Conservation (phyloP, 2,888 invertebrate species). For the Thecocarcelia acutangulata region DNA sequence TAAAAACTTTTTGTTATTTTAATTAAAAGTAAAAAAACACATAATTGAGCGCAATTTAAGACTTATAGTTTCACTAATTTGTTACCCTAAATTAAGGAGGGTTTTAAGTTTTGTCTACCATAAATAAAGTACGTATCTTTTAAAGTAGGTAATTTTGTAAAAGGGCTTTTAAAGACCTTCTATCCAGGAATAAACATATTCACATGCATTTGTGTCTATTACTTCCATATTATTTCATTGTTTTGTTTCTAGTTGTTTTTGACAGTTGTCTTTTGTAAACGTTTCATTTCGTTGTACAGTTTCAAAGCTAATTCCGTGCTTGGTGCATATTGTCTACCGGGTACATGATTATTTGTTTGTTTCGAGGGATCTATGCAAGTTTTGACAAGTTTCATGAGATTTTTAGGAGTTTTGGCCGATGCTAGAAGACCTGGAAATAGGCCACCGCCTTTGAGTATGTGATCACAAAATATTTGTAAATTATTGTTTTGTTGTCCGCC, state of each 20-base stretch:
- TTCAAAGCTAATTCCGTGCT: slow-evolving; percentile 76
- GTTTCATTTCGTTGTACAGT: slow-evolving; percentile 79
- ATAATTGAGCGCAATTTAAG: slow-evolving; percentile 7
- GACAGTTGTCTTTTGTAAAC: slow-evolving; percentile 74
- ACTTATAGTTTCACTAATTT: slow-evolving; percentile 55
- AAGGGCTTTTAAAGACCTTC: slow-evolving; percentile 39
- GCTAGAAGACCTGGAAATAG: slow-evolving; percentile 77
- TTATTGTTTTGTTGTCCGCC: slow-evolving; percentile 80
- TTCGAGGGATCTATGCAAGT: slow-evolving; percentile 77
- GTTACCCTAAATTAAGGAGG: slow-evolving; percentile 57
- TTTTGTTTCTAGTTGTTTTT: slow-evolving; percentile 12
- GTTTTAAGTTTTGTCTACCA: slow-evolving; percentile 13
- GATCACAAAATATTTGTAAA: slow-evolving; percentile 79
- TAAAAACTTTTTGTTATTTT: background rate
- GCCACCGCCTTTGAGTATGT: slow-evolving; percentile 76
- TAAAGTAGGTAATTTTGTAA: slow-evolving; percentile 45
- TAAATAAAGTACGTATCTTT: slow-evolving; percentile 52
- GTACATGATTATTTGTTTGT: slow-evolving; percentile 73
- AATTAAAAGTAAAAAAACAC: background rate
- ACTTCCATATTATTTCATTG: background rate
- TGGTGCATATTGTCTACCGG: slow-evolving; percentile 76
- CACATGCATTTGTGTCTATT: slow-evolving; percentile 4
- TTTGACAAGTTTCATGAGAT: slow-evolving; percentile 75
- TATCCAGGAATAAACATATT: slow-evolving; percentile 31
- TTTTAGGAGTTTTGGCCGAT: slow-evolving; percentile 75